Evolutionary conservation across 2,888 invertebrate genomes (phyloP), one percentile per base, ranked within the genome.

Genomic region (Eumacrocentrus americanus): DNA sequence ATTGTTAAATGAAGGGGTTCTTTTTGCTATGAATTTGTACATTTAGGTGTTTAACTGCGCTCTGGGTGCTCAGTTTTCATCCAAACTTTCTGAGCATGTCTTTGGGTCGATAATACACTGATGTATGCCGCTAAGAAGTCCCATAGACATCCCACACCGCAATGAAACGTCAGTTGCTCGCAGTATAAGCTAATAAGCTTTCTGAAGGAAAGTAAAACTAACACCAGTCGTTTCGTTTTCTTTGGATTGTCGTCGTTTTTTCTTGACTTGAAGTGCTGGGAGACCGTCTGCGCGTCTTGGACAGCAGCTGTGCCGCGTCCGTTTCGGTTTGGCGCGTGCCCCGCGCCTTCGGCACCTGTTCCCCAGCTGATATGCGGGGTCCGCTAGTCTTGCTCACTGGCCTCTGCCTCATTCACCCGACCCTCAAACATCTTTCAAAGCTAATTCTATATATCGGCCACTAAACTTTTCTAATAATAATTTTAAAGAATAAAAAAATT

Each of bases 271-370:
- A 57, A 44, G 46, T 57, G 44, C 50, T 53, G 59, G 29, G 40
- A 50, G 54, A 55, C 60, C 54, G 55, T 55, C 54, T 55, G 42
- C 35, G 52, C 53, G 52, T 53, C 56, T 62, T 62, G 58, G 53
- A 63, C 63, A 69, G 74, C 75, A 75, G 77, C 73, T 75, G 74
- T 72, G 69, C 64, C 48, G 38, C 69, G 72, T 66, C 64, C 69
- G 73, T 75, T 75, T 73, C 72, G 67, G 73, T 74, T 77, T 78
- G 77, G 77, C 77, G 78, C 77, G 77, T 78, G 77, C 77, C 76
- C 64, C 63, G 25, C 68, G 65, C 67, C 68, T 68, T 71, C 70
- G 74, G 77, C 78, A 78, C 78, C 78, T 78, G 78, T 78, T 78
- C 75, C 73, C 76, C 78, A 78, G 78, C 78, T 78, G 78, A 78